Conservation (phyloP, 2,797 vertebrate genomes). For the Meda fulgida region DNA sequence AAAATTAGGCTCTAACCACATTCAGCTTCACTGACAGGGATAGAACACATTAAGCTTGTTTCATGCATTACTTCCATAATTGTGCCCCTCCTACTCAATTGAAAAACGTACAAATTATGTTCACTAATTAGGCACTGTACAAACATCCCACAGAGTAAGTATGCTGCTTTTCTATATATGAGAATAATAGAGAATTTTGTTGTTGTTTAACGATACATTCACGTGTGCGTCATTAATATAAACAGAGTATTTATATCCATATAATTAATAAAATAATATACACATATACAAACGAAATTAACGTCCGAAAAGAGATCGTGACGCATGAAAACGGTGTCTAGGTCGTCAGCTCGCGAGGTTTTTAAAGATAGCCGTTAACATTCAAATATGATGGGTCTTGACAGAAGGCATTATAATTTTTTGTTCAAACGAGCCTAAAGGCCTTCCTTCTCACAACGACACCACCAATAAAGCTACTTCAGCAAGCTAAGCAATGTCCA, state of each 20-base stretch:
- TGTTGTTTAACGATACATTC: background rate
- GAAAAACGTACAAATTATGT: background rate
- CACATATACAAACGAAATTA: background rate
- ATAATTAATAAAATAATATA: no score
- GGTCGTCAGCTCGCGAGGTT: background rate
- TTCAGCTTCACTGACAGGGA: background rate
- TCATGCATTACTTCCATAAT: background rate
- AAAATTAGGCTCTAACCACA: background rate
- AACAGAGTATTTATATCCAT: background rate
- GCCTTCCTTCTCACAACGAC: constrained; percentile 29
- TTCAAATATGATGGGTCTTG: no score
- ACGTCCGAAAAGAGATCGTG: no score
- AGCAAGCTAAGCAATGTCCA: background rate
- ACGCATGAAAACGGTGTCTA: background rate
- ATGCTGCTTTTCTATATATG: background rate
- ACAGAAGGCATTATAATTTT: background rate
- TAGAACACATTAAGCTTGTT: background rate
- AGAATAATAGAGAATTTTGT: background rate
- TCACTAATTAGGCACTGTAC: background rate
- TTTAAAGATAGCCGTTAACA: background rate
- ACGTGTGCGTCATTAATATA: background rate
- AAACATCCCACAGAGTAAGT: background rate
- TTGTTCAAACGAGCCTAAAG: background rate
- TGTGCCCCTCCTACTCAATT: background rate
- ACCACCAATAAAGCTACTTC: background rate